Evolutionary conservation across 2,113 vertebrate genomes (phyloP), one percentile per base, ranked within the genome.

Genomic region (Crotophaga sulcirostris): DNA sequence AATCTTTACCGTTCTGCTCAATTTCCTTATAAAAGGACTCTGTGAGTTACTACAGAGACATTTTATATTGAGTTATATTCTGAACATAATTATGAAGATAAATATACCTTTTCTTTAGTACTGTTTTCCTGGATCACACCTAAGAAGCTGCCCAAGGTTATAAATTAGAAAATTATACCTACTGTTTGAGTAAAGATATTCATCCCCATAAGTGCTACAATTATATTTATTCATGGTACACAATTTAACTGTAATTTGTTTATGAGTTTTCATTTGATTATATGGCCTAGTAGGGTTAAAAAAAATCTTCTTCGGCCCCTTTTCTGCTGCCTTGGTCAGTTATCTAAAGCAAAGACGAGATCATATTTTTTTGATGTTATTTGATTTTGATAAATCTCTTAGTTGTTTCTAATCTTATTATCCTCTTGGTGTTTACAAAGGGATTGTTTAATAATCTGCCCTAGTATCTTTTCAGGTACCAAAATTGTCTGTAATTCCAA

Each of bases 401-500:
- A 63, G 18, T 31, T 72, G 11, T 75, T 90, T 94, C 34, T 81
- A 83, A 80, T 90, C 38, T 60, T 80, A 33, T 73, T 88, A 64
- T 72, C 23, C 16, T 79, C 7, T n/a, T 73, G 31, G 14, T 88
- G 42, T 90, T 94, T 89, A 89, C 40, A 85, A 88, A 88, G 55
- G 15, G 20, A 68, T 90, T 56, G 25, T 69, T 88, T 84, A 74
- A 92, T 74, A 92, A 96, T 77, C 58, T 86, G n/a, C 45, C 59
- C 55, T 45, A 36, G 24, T 17, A 80, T 58, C 68, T 92, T 66
- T 73, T 66, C 76, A 80, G 55, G 51, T 77, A 69, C 6, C 40
- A 93, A 77, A 69, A 73, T 73, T 52, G 40, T 9, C n/a, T 74
- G 5, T 70, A 87, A 83, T 73, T 88, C n/a, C 23, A 45, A 62